Evolutionary conservation across 2,888 invertebrate species (phyloP).

Genomic region (Caenorhabditis plicata): DNA sequence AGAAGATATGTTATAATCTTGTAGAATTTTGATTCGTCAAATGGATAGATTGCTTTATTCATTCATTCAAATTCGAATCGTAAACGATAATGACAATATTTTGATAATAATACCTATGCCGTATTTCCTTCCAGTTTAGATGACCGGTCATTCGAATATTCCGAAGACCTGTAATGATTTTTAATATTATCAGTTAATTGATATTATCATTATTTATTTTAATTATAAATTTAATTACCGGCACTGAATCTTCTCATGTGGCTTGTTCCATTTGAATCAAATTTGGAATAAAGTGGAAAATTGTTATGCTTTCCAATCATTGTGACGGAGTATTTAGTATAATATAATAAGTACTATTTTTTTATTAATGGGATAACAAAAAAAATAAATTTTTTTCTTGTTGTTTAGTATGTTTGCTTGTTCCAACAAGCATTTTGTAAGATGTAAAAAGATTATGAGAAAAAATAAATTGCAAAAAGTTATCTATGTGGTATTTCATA

Average conservation of each 20-base stretch:
- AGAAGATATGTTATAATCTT: too few relatives aligned
- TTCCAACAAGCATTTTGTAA: too few relatives aligned
- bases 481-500: too few relatives aligned
- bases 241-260: background rate
- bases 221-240: background rate
- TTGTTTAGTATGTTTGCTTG: too few relatives aligned
- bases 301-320: conserved; percentile 3
- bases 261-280: too few relatives aligned
- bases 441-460: too few relatives aligned
- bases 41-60: too few relatives aligned
- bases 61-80: too few relatives aligned
- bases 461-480: too few relatives aligned
- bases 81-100: background rate
- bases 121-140: conserved; percentile 48
- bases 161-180: conserved; percentile 42
- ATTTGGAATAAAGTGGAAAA: conserved; percentile 4
- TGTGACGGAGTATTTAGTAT: conserved; percentile 9
- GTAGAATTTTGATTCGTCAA: too few relatives aligned
- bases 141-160: conserved; percentile 45
- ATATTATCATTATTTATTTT: background rate
- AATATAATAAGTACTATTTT: conserved; percentile 18
- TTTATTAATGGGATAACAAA: conserved; percentile 1
- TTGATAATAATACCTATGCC: conserved; percentile 9
- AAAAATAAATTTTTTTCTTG: too few relatives aligned
- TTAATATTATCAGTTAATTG: background rate